Base-by-base conservation (phyloP, 2,113 vertebrate species). In the Catharus minimus region DNA sequence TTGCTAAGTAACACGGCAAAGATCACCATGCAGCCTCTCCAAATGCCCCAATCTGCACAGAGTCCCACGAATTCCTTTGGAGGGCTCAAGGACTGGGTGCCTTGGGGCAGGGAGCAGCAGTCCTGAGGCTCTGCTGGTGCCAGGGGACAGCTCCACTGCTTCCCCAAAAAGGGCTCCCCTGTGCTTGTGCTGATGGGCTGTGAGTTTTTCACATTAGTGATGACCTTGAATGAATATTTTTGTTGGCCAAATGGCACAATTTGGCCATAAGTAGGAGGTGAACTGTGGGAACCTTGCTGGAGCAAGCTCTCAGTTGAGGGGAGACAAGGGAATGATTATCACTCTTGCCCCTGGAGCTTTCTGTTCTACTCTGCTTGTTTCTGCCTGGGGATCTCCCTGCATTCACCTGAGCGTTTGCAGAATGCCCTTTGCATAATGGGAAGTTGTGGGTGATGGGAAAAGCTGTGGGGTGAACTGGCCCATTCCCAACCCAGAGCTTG, bases 1-100 rank as follows among this genome's bases (percentile, higher is more conserved):
- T 93, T 95, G 86, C 94, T 92, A 90, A 91, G 93, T 72, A 94
- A 95, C 89, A 57, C 82, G 23, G 66, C 84, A 75, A 43, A 85
- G 89, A 65, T 92, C 94, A 82, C 69, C 32, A 13, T 2, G 28
- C 46, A 65, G 41, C 2, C 58, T 82, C 66, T 87, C 65, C 84
- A 66, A 89, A 72, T 3, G 41, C 80, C 0, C 5, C 66, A 86
- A 49, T 22, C 69, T 92, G 44, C 61, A 68, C 66, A 65, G 24
- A 88, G 46, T 30, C 49, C 58, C 55, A 50, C 84, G 67, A 89
- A 50, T 73, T 73, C 47, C 55, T 89, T 65, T 24, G 15, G 46
- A 57, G 13, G 17, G 56, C 76, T 68, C 18, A 5, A 60, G 46
- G 67, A 38, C 46, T 75, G 3, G 0, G 27, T 44, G 26, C n/a